Conservation (phyloP, 2,797 vertebrate genomes). For the Choloepus didactylus region DNA sequence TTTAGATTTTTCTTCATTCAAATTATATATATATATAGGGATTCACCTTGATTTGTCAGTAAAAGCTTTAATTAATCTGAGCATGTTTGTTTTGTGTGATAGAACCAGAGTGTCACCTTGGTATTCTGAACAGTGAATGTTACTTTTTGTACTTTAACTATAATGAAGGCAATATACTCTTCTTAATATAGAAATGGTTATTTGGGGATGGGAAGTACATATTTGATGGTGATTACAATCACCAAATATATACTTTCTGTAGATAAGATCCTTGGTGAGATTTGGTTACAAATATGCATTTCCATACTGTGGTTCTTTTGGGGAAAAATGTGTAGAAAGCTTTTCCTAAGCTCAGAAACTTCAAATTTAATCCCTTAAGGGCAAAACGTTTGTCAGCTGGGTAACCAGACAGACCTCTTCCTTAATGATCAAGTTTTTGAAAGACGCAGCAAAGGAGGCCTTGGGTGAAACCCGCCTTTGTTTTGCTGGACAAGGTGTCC, state of each 20-base stretch:
- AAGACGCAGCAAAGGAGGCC: neutral
- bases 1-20: conserved; percentile 17
- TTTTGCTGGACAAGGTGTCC: neutral
- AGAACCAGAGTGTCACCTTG: neutral
- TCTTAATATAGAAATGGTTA: conserved; percentile 57
- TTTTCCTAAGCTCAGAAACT: neutral
- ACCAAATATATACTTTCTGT: conserved; percentile 64
- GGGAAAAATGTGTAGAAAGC: neutral
- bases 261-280: conserved; percentile 29
- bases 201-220: conserved; percentile 32
- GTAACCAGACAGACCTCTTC: neutral
- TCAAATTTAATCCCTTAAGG: neutral
- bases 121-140: neutral
- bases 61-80: neutral
- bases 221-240: conserved; percentile 48
- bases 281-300: conserved; percentile 18
- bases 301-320: neutral
- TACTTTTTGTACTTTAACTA: conserved; percentile 59
- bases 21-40: neutral
- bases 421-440: neutral
- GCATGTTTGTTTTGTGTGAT: neutral
- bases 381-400: neutral
- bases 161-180: conserved; percentile 62
- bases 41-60: neutral
- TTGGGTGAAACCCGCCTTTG: neutral